A percentile compares a stretch with the other conserved stretches of the same genome.
These are phyloP conservation scores for Archegozetes longisetosus DNA, from an alignment of 1,140 invertebrate species.

Conservation along the genomic window DNA sequence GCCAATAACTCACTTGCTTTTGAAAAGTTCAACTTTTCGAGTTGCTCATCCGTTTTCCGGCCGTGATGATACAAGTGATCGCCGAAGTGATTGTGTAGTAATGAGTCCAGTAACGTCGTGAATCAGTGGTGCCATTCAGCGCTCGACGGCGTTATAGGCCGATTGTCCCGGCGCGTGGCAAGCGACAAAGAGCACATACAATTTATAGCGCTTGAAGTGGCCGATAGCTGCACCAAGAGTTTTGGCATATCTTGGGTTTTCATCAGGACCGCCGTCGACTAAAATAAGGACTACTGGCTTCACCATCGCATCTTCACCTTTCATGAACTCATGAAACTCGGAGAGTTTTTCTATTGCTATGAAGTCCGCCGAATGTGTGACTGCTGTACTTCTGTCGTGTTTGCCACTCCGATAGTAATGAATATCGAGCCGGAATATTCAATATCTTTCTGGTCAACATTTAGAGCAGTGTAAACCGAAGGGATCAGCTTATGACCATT, in stretches of 20 bases:
- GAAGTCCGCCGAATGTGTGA: not conserved
- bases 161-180: too few species aligned
- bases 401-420: not conserved
- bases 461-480: slow-evolving; percentile 26
- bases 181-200: too few species aligned
- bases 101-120: too few species aligned
- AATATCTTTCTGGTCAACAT: slow-evolving; percentile 24
- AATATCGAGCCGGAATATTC: slow-evolving; percentile 20
- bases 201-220: too few species aligned
- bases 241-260: not conserved
- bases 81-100: too few species aligned
- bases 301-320: not conserved
- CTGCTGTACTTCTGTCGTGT: not conserved
- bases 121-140: too few species aligned
- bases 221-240: not conserved
- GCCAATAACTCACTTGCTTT: too few species aligned
- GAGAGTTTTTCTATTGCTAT: not conserved
- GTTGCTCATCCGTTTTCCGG: too few species aligned
- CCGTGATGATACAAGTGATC: too few species aligned
- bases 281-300: slow-evolving; percentile 3
- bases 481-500: slow-evolving; percentile 28
- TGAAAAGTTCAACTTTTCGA: too few species aligned
- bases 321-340: not conserved
- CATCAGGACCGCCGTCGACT: slow-evolving; percentile 2
- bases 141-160: too few species aligned